Conservation (phyloP, 37 sponge, comb jelly and placozoan genomes). For the Ianthella basta region DNA sequence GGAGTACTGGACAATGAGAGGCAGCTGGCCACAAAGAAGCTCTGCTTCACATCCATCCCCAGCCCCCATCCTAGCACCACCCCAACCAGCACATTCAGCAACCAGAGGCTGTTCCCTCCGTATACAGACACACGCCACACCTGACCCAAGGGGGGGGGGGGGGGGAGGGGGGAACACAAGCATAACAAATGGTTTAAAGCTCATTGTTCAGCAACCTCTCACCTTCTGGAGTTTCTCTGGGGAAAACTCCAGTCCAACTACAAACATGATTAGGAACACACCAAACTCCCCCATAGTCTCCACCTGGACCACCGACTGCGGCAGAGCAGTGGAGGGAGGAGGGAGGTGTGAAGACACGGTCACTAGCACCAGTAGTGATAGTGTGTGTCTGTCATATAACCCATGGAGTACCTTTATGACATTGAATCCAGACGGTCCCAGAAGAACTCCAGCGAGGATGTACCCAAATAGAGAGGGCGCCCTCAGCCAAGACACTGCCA, state of each 20-base stretch:
- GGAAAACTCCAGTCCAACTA: slow-evolving; percentile 88
- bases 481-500: slow-evolving; percentile 47
- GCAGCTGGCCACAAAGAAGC: slow-evolving; percentile 80
- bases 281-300: slow-evolving; percentile 96
- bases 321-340: background rate
- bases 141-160: slow-evolving; percentile 30
- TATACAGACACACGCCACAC: slow-evolving; percentile 78
- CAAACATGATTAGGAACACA: slow-evolving; percentile 85
- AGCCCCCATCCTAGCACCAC: slow-evolving; percentile 47
- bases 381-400: background rate
- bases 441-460: slow-evolving; percentile 80
- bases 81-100: slow-evolving; percentile 37
- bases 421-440: slow-evolving; percentile 89
- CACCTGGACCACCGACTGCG: slow-evolving; percentile 72
- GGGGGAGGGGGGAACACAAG: background rate
- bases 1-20: slow-evolving; percentile 88
- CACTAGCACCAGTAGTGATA: no score
- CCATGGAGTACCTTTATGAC: slow-evolving; percentile 34
- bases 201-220: background rate
- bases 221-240: slow-evolving; percentile 87
- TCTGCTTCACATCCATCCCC: slow-evolving; percentile 49
- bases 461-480: slow-evolving; percentile 88
- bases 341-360: no score
- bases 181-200: no score
- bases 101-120: slow-evolving; percentile 58